Evolutionary conservation across 2,113 vertebrate genomes (phyloP).

Genomic region (Shinisaurus crocodilurus): DNA sequence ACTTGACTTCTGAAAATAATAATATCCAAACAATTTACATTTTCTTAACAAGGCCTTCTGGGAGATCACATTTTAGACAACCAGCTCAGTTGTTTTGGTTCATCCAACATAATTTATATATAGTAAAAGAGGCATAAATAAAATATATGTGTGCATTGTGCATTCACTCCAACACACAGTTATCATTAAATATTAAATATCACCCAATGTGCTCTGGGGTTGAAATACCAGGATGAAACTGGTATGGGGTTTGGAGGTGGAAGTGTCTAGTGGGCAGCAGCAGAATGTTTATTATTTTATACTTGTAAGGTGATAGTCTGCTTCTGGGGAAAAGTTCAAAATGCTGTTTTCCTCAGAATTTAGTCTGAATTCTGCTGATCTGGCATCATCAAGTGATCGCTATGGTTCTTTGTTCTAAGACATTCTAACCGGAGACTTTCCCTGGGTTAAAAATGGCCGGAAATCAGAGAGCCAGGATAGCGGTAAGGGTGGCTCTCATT

Average conservation of each 20-base stretch:
- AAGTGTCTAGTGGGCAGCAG: constrained; percentile 6
- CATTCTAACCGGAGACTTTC: not conserved
- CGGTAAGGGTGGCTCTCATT: not conserved
- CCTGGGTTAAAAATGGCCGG: not conserved
- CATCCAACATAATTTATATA: constrained; percentile 37
- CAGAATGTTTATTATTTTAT: constrained; percentile 14
- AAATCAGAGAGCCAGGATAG: not conserved
- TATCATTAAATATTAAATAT: constrained; percentile 38
- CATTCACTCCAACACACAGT: constrained; percentile 1
- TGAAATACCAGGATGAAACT: constrained; percentile 34
- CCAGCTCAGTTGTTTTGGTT: constrained; percentile 27
- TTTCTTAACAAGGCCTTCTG: constrained; percentile 36
- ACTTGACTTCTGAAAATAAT: constrained; percentile 10
- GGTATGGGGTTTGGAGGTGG: not conserved
- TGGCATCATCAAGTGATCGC: not conserved
- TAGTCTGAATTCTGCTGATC: not conserved
- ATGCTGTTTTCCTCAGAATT: not conserved
- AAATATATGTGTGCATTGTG: constrained; percentile 23
- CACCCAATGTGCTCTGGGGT: constrained; percentile 14
- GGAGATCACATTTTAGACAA: constrained; percentile 36
- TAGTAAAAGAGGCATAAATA: constrained; percentile 33
- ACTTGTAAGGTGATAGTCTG: not conserved
- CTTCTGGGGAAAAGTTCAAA: not conserved
- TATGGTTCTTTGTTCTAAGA: not conserved
- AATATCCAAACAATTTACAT: constrained; percentile 27